These are phyloP conservation scores for Siniperca chuatsi DNA, from an alignment of 2,113 vertebrate genomes.

Conservation along the genomic window DNA sequence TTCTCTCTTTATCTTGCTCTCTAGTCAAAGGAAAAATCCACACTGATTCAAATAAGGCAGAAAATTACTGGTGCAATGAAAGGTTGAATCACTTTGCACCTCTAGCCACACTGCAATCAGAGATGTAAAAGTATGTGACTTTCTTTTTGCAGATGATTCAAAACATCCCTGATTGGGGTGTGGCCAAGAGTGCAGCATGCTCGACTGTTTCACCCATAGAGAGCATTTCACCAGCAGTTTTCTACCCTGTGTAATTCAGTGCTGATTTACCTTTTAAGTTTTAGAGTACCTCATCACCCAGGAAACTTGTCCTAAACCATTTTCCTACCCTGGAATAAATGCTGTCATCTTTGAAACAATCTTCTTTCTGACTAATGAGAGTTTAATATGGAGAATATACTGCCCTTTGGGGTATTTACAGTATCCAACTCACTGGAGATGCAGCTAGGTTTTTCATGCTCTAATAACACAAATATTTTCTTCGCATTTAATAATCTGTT, in stretches of 20 bases:
- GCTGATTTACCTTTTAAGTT: neutral
- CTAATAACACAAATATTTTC: slow-evolving; percentile 26
- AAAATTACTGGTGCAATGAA: slow-evolving; percentile 15
- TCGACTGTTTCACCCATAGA: slow-evolving; percentile 16
- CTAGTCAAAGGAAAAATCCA: slow-evolving; percentile 6
- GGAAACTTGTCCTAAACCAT: neutral
- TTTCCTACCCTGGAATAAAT: neutral
- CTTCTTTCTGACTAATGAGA: neutral
- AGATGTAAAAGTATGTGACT: slow-evolving; percentile 26
- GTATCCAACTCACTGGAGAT: neutral
- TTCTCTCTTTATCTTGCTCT: slow-evolving; percentile 27
- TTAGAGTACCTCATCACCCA: neutral
- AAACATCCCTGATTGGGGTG: slow-evolving; percentile 48
- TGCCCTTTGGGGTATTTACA: neutral
- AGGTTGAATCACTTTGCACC: slow-evolving; percentile 17
- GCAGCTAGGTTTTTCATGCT: neutral
- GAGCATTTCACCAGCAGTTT: slow-evolving; percentile 6
- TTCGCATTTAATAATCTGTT: slow-evolving; percentile 27
- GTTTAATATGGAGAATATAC: neutral
- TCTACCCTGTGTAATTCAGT: slow-evolving; percentile 5
- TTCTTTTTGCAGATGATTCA: slow-evolving; percentile 26
- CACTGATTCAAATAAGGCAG: slow-evolving; percentile 1
- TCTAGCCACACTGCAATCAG: slow-evolving; percentile 35
- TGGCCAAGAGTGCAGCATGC: slow-evolving; percentile 13
- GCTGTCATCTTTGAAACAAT: neutral